These are phyloP conservation scores for Spodoptera littoralis DNA, from an alignment of 2,888 invertebrate genomes.

Conservation along the genomic window DNA sequence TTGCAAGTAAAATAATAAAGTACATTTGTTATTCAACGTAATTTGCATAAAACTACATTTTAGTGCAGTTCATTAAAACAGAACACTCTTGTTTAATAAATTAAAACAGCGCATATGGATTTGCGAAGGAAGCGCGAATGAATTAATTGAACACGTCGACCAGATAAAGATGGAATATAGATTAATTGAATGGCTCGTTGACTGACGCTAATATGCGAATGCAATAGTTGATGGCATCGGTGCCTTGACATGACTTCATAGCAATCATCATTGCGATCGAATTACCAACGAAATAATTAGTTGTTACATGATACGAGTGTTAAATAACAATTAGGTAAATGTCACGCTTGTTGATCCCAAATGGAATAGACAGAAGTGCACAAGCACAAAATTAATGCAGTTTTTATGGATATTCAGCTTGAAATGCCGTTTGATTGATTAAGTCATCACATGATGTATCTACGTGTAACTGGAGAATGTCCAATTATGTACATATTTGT, in stretches of 20 bases:
- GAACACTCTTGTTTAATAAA: conserved; percentile 47
- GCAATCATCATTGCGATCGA: background rate
- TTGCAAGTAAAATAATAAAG: conserved; percentile 11
- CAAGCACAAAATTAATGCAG: too few species aligned
- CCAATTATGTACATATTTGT: too few species aligned
- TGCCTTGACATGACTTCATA: background rate
- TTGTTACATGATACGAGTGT: too few species aligned
- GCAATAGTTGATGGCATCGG: conserved; percentile 20
- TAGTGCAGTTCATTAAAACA: conserved; percentile 42
- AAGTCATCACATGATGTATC: too few species aligned
- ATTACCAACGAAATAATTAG: too few species aligned
- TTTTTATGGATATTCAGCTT: too few species aligned
- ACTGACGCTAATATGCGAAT: conserved; percentile 16
- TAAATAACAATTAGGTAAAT: too few species aligned
- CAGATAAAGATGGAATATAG: conserved; percentile 34
- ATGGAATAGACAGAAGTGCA: too few species aligned
- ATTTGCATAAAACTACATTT: conserved; percentile 34
- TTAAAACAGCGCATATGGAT: conserved; percentile 45
- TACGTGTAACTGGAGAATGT: too few species aligned
- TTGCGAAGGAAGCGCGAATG: conserved; percentile 39
- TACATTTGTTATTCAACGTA: conserved; percentile 10
- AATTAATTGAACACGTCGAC: conserved; percentile 46
- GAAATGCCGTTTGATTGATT: too few species aligned
- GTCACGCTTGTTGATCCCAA: too few species aligned
- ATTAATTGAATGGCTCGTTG: conserved; percentile 10